Percentiles rank a stretch among this genome's conserved stretches.
phyloP scores from a whole-genome alignment of 2,113 vertebrate species.

The Malurus elegans region DNA sequence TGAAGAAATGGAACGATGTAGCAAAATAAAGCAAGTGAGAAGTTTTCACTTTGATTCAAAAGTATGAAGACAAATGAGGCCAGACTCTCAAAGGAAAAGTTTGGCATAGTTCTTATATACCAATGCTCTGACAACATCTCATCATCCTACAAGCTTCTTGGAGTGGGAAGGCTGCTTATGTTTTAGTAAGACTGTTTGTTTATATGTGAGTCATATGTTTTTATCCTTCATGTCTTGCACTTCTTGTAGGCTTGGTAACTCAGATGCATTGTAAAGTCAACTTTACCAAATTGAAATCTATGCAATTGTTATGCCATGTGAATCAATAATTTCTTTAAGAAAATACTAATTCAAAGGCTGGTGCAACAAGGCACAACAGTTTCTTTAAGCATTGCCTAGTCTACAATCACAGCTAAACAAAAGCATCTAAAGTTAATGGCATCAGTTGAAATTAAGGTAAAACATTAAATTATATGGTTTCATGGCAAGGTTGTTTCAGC shows the following conservation, averaged over 20 bases:
- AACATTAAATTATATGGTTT: neutral
- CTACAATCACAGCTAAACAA: neutral
- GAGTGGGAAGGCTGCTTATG: neutral
- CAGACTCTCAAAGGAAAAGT: neutral
- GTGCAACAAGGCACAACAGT: neutral
- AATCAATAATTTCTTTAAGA: neutral
- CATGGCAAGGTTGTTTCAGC: neutral
- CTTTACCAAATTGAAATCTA: neutral
- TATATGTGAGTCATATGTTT: neutral
- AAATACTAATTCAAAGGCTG: neutral
- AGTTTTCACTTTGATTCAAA: neutral
- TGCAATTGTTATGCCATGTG: neutral
- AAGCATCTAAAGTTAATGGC: accelerated
- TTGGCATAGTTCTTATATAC: neutral
- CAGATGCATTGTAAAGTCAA: neutral
- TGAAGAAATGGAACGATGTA: neutral
- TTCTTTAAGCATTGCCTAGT: neutral
- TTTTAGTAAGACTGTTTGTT: neutral
- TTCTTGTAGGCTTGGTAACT: neutral
- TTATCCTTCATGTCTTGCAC: neutral
- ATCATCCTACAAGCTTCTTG: neutral
- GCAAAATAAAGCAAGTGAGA: neutral
- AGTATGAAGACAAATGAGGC: neutral
- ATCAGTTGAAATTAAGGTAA: neutral
- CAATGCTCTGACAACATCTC: neutral